A percentile compares a stretch with the other conserved stretches of the same genome.
Conservation (phyloP, 2,888 invertebrate species). For the Oxystoma pomonae region DNA sequence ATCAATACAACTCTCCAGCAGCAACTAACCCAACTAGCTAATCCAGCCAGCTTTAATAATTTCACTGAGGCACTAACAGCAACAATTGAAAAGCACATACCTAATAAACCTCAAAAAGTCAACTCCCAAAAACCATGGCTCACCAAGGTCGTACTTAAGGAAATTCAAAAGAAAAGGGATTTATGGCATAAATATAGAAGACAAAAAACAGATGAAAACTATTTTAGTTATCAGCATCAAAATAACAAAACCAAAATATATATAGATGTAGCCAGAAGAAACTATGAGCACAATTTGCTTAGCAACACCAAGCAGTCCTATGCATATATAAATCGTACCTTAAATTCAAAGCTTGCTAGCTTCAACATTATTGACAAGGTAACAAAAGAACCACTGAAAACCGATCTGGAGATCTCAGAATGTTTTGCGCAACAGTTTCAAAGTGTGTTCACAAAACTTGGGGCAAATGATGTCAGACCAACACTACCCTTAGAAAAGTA, state of each 20-base stretch:
- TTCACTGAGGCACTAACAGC: not conserved
- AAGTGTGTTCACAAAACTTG: not conserved
- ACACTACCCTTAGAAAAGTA: not conserved
- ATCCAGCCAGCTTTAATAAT: not conserved
- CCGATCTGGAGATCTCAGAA: not conserved
- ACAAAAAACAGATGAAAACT: not conserved
- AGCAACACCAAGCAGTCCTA: not conserved
- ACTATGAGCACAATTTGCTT: not conserved
- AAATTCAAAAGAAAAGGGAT: not conserved
- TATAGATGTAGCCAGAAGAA: not conserved
- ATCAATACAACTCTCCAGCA: not conserved
- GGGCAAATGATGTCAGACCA: not conserved
- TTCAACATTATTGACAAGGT: not conserved
- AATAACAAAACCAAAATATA: not conserved
- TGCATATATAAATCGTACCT: not conserved
- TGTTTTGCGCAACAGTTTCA: not conserved
- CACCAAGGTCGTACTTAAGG: not conserved
- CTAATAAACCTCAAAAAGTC: not conserved
- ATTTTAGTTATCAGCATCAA: not conserved
- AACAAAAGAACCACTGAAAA: too few species aligned
- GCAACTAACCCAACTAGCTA: not conserved
- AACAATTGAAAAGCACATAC: too few species aligned
- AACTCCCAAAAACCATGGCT: not conserved
- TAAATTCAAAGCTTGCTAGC: not conserved
- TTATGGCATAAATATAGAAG: not conserved